These are phyloP conservation scores for Aradophagus sp. DNA, from an alignment of 1,140 invertebrate genomes.

Conservation along the genomic window DNA sequence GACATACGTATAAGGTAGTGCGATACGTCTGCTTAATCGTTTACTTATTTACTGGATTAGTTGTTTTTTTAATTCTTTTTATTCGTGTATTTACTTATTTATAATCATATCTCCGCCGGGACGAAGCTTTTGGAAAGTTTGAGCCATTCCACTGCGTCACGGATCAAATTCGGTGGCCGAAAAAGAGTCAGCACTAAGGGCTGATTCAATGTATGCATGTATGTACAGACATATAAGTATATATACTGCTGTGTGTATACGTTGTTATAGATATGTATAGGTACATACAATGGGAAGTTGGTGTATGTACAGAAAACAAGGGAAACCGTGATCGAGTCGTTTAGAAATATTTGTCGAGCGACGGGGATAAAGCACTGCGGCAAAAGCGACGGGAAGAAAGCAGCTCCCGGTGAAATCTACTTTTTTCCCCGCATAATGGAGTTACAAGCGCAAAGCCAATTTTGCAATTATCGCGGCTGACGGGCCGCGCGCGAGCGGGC, in stretches of 20 bases:
- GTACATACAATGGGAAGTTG: too few species aligned
- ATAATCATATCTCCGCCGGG: conserved; percentile 20
- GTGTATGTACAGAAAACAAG: conserved; percentile 3
- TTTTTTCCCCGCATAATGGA: conserved; percentile 56
- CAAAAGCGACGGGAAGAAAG: conserved; percentile 35
- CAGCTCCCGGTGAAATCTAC: conserved; percentile 39
- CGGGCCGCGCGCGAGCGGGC: conserved; percentile 20
- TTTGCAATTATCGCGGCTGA: conserved; percentile 61
- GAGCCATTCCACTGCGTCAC: conserved; percentile 57
- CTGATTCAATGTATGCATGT: not conserved
- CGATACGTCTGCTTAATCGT: too few species aligned
- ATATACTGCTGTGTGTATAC: not conserved
- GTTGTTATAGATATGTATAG: too few species aligned
- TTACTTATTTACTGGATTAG: too few species aligned
- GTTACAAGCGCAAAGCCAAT: conserved; percentile 62
- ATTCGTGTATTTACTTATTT: conserved; percentile 40
- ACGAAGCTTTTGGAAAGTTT: conserved; percentile 52
- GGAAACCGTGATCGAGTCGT: too few species aligned
- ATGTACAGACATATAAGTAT: not conserved
- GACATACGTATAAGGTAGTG: conserved; percentile 44
- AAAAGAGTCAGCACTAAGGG: conserved; percentile 4
- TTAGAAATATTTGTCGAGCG: conserved; percentile 25
- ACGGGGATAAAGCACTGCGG: conserved; percentile 27
- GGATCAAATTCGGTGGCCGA: conserved; percentile 37
- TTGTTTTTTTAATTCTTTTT: conserved; percentile 13